phyloP scores from a whole-genome alignment of 1,140 invertebrate genomes.

The Leucophenga varia region DNA sequence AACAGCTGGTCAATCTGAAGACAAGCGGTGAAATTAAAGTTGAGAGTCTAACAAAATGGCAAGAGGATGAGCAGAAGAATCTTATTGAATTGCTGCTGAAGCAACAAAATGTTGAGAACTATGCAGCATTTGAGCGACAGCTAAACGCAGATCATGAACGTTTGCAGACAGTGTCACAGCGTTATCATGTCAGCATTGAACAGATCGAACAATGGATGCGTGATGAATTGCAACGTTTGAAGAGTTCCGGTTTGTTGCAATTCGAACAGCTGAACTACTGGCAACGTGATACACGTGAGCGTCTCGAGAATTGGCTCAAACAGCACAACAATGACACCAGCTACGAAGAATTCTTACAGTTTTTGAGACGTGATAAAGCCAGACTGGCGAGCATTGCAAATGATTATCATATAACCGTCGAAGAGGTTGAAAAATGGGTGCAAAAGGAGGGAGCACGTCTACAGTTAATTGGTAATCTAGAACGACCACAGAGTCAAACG shows the following conservation, averaged over 20 bases:
- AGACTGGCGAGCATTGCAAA: conserved; percentile 35
- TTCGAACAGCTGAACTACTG: conserved; percentile 42
- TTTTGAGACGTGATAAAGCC: conserved; percentile 39
- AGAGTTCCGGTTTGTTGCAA: conserved; percentile 41
- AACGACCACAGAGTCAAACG: conserved; percentile 30
- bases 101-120: conserved; percentile 40
- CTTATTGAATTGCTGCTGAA: conserved; percentile 41
- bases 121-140: conserved; percentile 39
- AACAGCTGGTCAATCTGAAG: conserved; percentile 45
- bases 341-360: conserved; percentile 40
- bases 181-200: conserved; percentile 41
- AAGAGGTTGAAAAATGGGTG: conserved; percentile 49
- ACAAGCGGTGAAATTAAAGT: conserved; percentile 41
- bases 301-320: conserved; percentile 36
- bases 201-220: conserved; percentile 48
- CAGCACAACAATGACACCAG: conserved; percentile 39
- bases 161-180: conserved; percentile 35
- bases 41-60: conserved; percentile 45
- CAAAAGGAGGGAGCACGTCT: conserved; percentile 42
- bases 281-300: conserved; percentile 39
- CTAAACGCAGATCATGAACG: conserved; percentile 32
- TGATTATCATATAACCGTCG: conserved; percentile 49
- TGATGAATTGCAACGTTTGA: conserved; percentile 36
- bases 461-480: conserved; percentile 37
- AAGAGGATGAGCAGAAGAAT: conserved; percentile 41